Conservation (phyloP, 2,888 invertebrate genomes). For the Mycalesis mineus region DNA sequence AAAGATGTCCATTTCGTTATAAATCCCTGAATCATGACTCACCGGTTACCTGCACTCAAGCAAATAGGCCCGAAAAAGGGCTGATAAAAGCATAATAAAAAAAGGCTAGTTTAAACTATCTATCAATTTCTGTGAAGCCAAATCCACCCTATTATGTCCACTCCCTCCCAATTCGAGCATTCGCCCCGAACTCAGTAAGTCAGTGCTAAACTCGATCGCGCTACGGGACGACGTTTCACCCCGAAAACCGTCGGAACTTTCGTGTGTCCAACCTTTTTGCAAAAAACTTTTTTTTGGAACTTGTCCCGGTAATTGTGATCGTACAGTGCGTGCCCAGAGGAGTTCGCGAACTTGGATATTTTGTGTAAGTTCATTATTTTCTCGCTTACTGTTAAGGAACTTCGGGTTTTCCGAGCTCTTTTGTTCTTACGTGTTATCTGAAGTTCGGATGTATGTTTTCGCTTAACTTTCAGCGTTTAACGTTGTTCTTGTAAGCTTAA, state of each 20-base stretch:
- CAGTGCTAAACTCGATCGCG: slow-evolving; percentile 27
- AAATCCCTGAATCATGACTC: slow-evolving; percentile 15
- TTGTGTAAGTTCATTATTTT: slow-evolving; percentile 29
- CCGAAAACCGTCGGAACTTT: slow-evolving; percentile 22
- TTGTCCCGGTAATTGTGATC: slow-evolving; percentile 26
- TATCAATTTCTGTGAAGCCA: slow-evolving; percentile 31
- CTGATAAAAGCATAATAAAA: slow-evolving; percentile 16
- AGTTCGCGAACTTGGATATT: slow-evolving; percentile 22
- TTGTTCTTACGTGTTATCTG: slow-evolving; percentile 7
- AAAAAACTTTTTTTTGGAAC: slow-evolving; percentile 23
- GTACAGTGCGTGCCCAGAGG: slow-evolving; percentile 28
- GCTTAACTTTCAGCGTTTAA: slow-evolving; percentile 5
- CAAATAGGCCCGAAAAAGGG: slow-evolving; percentile 13
- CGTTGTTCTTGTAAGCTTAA: not conserved
- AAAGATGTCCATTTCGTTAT: slow-evolving; percentile 10
- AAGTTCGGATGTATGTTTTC: slow-evolving; percentile 9
- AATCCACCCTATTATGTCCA: slow-evolving; percentile 32
- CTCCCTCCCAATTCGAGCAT: slow-evolving; percentile 25
- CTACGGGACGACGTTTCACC: slow-evolving; percentile 29
- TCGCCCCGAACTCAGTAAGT: slow-evolving; percentile 30
- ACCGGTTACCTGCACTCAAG: slow-evolving; percentile 10
- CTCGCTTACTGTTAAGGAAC: slow-evolving; percentile 11
- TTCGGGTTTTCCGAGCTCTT: slow-evolving; percentile 12
- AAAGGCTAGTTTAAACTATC: slow-evolving; percentile 29
- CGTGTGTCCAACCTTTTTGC: too few species aligned